phyloP scores from a whole-genome alignment of 2,113 vertebrate species.

The Petaurus breviceps region DNA sequence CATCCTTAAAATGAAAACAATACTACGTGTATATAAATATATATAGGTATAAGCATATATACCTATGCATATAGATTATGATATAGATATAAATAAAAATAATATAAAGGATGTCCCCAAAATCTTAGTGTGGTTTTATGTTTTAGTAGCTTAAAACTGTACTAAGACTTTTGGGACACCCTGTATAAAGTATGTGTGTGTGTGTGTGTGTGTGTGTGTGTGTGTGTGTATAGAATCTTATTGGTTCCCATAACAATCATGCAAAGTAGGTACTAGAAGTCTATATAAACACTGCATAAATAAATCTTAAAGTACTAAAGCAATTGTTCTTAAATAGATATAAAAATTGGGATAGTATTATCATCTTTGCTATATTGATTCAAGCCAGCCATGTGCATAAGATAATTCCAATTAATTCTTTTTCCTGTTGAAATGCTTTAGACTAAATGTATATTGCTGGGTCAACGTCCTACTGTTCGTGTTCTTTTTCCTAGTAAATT shows the following conservation, averaged over 20 bases:
- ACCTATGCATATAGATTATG: not conserved
- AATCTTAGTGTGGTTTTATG: not conserved
- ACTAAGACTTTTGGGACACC: not conserved
- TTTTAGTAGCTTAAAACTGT: not conserved
- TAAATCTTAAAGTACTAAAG: not conserved
- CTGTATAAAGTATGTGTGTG: not conserved
- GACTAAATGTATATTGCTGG: not conserved
- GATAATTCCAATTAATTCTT: not conserved
- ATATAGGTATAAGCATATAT: not conserved
- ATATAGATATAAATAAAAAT: not conserved
- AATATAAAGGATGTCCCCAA: not conserved
- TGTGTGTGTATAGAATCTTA: not conserved
- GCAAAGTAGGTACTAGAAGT: not conserved
- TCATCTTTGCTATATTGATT: not conserved
- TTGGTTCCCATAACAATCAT: not conserved
- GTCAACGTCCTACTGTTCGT: not conserved
- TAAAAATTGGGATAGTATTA: not conserved
- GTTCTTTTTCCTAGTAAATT: not conserved
- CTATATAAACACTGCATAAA: not conserved
- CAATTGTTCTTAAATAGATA: not conserved
- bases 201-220: no score
- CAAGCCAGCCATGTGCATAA: not conserved
- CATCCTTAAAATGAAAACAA: not conserved
- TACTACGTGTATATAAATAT: not conserved
- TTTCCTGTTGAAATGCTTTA: not conserved